Base-by-base conservation (phyloP, 1,140 invertebrate species). In the Meloidogyne hapla region DNA sequence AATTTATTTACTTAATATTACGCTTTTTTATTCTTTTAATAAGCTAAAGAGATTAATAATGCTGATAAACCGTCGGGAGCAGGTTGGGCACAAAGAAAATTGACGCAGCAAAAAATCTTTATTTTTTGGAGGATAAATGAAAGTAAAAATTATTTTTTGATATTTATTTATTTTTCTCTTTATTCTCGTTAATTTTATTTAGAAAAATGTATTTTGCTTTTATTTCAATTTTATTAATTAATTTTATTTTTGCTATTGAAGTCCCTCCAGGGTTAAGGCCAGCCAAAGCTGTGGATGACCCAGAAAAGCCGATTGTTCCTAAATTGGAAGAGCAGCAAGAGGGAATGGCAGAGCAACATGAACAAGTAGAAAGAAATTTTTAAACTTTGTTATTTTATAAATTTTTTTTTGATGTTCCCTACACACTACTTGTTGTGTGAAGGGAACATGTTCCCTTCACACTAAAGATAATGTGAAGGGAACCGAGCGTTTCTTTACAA, bases 221-320 rank as follows among this genome's bases (percentile, higher is more conserved):
- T 38, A 15, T 69, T 56, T 42, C 40, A 23, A 25, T 56, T 69
- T 69, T 69, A 25, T 56, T 70, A 21, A n/a, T 67, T 42, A 21
- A 67, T 21, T 67, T 67, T n/a, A 26, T 25, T 42, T n/a, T 1
- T 25, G 18, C 68, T 28, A 25, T 70, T 33, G 61, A 70, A 70
- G 38, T 73, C 15, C 70, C 70, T 28, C 56, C 56, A 38, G 70
- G 70, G 5, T 38, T 73, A 26, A 61, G 70, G 26, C 70, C 70
- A 2, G 70, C 70, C 4, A 73, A 73, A 12, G 70, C 70, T 18
- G 21, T 73, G 23, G 56, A 73, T 62, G 65, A 67, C 28, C 28
- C 28, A 1, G 65, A 67, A 33, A 33, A 33, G 65, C 65, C 28
- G 21, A 67, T 33, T 6, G 40, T 42, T 33, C 65, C 65, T 6